A percentile compares a stretch with the other conserved stretches of the same genome.
These are phyloP conservation scores for Lasioglossum vierecki DNA, from an alignment of 2,888 invertebrate species.

Conservation along the genomic window DNA sequence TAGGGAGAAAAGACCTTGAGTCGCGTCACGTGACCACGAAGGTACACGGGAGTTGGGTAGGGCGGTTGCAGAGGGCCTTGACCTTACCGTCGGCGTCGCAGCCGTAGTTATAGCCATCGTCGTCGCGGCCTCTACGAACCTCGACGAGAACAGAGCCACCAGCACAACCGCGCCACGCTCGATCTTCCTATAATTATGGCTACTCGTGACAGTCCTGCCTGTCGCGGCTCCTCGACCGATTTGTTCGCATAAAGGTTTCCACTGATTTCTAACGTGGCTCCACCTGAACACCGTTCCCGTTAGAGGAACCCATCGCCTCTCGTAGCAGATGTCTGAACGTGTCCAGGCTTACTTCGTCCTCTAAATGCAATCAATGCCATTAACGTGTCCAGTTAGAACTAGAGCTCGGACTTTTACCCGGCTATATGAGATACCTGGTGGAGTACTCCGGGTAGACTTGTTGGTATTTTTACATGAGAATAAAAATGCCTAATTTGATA, in stretches of 20 bases:
- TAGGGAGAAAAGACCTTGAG: constrained; percentile 85
- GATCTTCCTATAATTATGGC: constrained; percentile 27
- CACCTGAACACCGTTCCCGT: not conserved
- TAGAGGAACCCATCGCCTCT: not conserved
- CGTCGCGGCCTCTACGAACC: constrained; percentile 49
- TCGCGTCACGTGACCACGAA: constrained; percentile 85
- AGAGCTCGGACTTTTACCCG: too few relatives aligned
- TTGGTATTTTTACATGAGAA: too few relatives aligned
- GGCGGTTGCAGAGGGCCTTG: constrained; percentile 85
- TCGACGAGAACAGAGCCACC: constrained; percentile 43
- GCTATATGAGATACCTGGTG: too few relatives aligned
- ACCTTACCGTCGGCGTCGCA: constrained; percentile 83
- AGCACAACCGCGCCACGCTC: constrained; percentile 21
- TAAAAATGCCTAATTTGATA: too few relatives aligned
- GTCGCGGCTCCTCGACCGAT: not conserved
- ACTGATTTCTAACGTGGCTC: not conserved
- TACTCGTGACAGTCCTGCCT: not conserved
- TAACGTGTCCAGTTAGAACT: constrained; percentile 2
- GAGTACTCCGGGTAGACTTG: too few relatives aligned
- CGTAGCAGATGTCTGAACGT: not conserved
- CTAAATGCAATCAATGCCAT: constrained; percentile 25
- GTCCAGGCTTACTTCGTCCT: not conserved
- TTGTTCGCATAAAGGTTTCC: not conserved
- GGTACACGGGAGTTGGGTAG: constrained; percentile 81
- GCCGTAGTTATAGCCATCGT: constrained; percentile 68